Base-by-base conservation (phyloP, 2,113 vertebrate genomes). In the Rallus limicola region DNA sequence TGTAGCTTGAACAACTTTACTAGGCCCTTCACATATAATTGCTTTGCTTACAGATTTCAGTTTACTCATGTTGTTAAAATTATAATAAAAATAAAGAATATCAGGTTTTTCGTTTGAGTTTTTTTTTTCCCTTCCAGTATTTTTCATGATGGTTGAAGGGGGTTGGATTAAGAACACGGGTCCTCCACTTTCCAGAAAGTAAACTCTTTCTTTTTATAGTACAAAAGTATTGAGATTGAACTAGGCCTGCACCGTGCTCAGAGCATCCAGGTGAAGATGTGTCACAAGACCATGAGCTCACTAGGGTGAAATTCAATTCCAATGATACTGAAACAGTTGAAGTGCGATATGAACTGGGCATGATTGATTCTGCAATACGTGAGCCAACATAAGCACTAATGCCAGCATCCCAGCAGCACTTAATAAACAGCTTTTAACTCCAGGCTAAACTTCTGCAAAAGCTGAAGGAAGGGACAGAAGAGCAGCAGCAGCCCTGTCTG, bases 1-100 rank as follows among this genome's bases (percentile, higher is more conserved):
- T 97, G 79, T 95, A 97, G 95, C 96, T 96, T 97, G 82, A 98
- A 95, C 95, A 90, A 82, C 86, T 96, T 94, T 85, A 93, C 89
- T 95, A 93, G 83, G 82, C 65, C 63, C 81, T 95, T 83, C 82
- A 82, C 94, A 93, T 82, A 95, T 97, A 97, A 97, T 92, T 76
- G 97, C 96, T 95, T 97, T 95, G 96, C 92, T 97, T 96, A 97
- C 79, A 88, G 82, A 84, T 95, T 97, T 88, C 87, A 84, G 86
- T 91, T 92, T 86, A 92, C 71, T 94, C 70, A 88, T 50, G 72
- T 91, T 92, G 89, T 91, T 95, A 95, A 95, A 90, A 94, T 96
- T 65, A 78, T 83, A 88, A 79, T 68, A 93, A 72, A 90, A 82
- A 79, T 92, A 56, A 81, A 56, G 58, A 92, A 26, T 76, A 93